These are phyloP conservation scores for Pipra filicauda DNA, from an alignment of 2,113 vertebrate genomes.

Conservation along the genomic window DNA sequence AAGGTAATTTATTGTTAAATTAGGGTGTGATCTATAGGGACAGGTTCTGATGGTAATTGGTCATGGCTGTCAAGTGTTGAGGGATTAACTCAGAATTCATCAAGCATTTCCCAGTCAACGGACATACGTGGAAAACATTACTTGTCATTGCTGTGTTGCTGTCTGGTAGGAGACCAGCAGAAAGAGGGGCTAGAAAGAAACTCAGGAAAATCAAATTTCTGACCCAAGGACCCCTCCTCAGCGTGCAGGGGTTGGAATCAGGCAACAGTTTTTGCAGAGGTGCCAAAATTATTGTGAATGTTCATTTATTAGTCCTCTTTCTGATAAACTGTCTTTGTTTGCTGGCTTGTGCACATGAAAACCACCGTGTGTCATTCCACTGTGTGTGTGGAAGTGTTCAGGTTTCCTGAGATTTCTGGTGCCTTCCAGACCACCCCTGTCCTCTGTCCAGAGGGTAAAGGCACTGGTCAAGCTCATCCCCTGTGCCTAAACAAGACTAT, in stretches of 20 bases:
- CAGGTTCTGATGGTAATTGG: not conserved
- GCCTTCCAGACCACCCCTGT: not conserved
- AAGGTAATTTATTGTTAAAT: conserved; percentile 31
- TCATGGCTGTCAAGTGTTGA: not conserved
- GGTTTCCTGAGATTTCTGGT: not conserved
- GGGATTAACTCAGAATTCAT: conserved; percentile 27
- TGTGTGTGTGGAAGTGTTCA: not conserved
- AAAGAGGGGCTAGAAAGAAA: not conserved
- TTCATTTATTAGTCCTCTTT: not conserved
- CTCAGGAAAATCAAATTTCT: not conserved
- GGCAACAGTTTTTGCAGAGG: not conserved
- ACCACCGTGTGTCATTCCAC: not conserved
- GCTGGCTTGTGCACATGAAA: not conserved
- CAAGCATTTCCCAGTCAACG: not conserved
- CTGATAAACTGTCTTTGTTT: not conserved
- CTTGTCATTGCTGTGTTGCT: not conserved
- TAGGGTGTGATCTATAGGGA: conserved; percentile 37
- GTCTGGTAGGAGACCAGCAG: not conserved
- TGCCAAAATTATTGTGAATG: not conserved
- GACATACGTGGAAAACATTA: not conserved
- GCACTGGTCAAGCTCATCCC: not conserved
- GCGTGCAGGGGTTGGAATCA: not conserved
- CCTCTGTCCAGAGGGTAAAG: not conserved
- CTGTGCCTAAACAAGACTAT: not conserved
- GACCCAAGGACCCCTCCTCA: rapidly evolving